Evolutionary conservation across 2,113 vertebrate species (phyloP).

Genomic region (Speoplatyrhinus poulsoni): DNA sequence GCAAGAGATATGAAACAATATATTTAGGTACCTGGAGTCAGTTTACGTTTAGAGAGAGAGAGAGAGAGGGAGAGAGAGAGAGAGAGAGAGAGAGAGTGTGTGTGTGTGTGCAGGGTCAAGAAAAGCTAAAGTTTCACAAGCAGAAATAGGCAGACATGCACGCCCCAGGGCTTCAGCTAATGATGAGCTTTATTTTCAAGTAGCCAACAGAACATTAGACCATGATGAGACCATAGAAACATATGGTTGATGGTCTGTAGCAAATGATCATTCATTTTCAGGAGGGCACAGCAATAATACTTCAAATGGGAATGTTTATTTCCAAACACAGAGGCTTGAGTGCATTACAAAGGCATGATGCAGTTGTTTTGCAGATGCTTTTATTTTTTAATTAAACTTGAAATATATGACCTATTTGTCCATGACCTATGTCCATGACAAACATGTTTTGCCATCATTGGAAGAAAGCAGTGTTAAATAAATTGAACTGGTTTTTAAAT

Average conservation of each 20-base stretch:
- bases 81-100: conserved; percentile 14
- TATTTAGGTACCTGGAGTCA: conserved; percentile 28
- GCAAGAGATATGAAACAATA: conserved; percentile 22
- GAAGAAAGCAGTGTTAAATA: no score
- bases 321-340: conserved; percentile 2
- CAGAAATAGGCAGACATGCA: conserved; percentile 40
- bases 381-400: not conserved
- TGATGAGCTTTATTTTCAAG: conserved; percentile 38
- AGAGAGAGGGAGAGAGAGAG: conserved; percentile 5
- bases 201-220: conserved; percentile 6
- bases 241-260: conserved; percentile 36
- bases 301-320: conserved; percentile 26
- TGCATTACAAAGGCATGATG: no score
- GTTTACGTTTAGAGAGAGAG: conserved; percentile 4
- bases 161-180: conserved; percentile 65
- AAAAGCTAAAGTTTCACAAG: conserved; percentile 51
- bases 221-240: conserved; percentile 14
- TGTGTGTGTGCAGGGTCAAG: conserved; percentile 19
- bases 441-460: no score
- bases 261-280: conserved; percentile 44
- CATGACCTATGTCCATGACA: not conserved
- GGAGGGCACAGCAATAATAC: conserved; percentile 5
- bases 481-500: no score
- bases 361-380: no score
- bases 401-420: not conserved